Evolutionary conservation across 2,888 invertebrate genomes (phyloP).

Genomic region (Agrotis ipsilon): DNA sequence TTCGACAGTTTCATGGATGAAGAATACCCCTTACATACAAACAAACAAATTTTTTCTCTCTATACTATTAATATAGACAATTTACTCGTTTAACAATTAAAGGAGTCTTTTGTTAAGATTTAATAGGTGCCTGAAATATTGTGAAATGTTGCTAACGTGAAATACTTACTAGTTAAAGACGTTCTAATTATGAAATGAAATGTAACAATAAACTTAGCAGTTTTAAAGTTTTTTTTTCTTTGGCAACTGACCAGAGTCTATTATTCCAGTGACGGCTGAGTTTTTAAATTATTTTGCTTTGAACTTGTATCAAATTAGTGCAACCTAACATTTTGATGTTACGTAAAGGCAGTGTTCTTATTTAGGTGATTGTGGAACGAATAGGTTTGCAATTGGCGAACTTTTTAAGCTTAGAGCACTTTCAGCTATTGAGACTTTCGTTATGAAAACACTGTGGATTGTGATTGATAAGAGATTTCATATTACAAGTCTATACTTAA

Average conservation of each 20-base stretch:
- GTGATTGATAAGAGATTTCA: too few relatives aligned
- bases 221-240: not conserved
- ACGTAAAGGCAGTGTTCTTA: not conserved
- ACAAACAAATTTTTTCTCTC: too few relatives aligned
- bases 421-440: not conserved
- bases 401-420: too few relatives aligned
- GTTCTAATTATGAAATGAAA: conserved; percentile 23
- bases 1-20: too few relatives aligned
- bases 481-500: too few relatives aligned
- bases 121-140: conserved; percentile 22
- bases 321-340: not conserved
- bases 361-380: not conserved
- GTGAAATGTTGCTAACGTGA: conserved; percentile 27
- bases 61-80: too few relatives aligned
- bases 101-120: conserved; percentile 10
- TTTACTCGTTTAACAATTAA: conserved; percentile 28
- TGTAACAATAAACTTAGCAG: conserved; percentile 9
- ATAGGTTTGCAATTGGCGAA: too few relatives aligned
- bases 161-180: not conserved
- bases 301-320: too few relatives aligned
- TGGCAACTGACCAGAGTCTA: too few relatives aligned
- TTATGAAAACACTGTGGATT: not conserved
- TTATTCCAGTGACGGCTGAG: too few relatives aligned
- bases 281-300: too few relatives aligned
- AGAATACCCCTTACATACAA: too few relatives aligned